These are phyloP conservation scores for Beroe ovata DNA, from an alignment of 37 sponge, comb jelly and placozoan genomes.

Conservation along the genomic window DNA sequence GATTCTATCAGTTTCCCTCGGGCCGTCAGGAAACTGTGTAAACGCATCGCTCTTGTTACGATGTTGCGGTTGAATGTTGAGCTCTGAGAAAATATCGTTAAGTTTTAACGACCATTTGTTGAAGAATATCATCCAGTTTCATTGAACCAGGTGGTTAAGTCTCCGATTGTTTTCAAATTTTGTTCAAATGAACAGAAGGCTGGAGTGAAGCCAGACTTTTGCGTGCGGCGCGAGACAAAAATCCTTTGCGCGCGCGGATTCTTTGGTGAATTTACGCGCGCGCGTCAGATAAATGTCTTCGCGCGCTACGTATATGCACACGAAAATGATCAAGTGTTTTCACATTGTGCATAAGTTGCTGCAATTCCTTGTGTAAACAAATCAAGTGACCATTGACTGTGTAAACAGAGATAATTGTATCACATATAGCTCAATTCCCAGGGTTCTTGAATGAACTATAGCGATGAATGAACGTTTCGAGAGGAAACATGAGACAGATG, in stretches of 20 bases:
- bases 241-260: not conserved
- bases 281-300: no score
- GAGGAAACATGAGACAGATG: no score
- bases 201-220: not conserved
- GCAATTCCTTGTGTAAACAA: not conserved
- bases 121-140: no score
- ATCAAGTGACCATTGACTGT: not conserved
- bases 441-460: no score
- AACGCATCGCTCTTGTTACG: conserved; percentile 27
- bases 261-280: no score
- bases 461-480: no score
- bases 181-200: not conserved
- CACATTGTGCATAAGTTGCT: no score
- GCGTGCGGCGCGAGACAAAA: no score
- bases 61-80: conserved; percentile 26
- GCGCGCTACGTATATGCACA: not conserved
- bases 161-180: not conserved
- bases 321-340: no score
- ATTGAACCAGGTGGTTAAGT: no score
- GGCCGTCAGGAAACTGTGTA: conserved; percentile 59
- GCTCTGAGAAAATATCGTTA: conserved; percentile 44
- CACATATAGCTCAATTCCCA: no score
- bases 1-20: not conserved
- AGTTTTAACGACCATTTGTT: no score
- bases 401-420: not conserved